Conservation (phyloP, 2,888 invertebrate species). For the Neocrepidodera transversa region DNA sequence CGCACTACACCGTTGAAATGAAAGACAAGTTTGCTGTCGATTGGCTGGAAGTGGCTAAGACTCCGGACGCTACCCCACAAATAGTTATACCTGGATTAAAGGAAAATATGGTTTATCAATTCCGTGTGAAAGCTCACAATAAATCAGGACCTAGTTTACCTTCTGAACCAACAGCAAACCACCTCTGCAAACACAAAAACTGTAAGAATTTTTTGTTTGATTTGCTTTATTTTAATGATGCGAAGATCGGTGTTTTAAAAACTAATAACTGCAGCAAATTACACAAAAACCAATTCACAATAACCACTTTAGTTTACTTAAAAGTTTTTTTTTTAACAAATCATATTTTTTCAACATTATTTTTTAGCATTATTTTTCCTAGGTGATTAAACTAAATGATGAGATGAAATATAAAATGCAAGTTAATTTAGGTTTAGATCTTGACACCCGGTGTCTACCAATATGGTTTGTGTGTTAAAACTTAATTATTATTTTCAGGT, state of each 20-base stretch:
- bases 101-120: constrained; percentile 88
- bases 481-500: constrained; percentile 38
- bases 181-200: constrained; percentile 92
- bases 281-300: constrained; percentile 16
- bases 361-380: constrained; percentile 11
- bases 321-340: constrained; percentile 15
- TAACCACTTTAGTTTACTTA: constrained; percentile 20
- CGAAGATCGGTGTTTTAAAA: constrained; percentile 20
- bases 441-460: constrained; percentile 2
- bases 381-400: constrained; percentile 22
- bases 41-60: constrained; percentile 85
- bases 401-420: not conserved
- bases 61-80: constrained; percentile 76
- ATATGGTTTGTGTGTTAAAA: constrained; percentile 30
- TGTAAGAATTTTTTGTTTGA: constrained; percentile 69
- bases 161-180: constrained; percentile 91
- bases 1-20: constrained; percentile 88
- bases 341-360: constrained; percentile 7
- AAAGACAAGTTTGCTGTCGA: constrained; percentile 88
- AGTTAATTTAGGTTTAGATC: not conserved
- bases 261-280: constrained; percentile 33
- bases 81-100: constrained; percentile 82
- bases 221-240: constrained; percentile 38
- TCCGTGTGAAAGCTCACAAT: constrained; percentile 87
- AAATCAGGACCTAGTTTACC: constrained; percentile 88